phyloP scores from a whole-genome alignment of 2,888 invertebrate species.

The Noctua comes region DNA sequence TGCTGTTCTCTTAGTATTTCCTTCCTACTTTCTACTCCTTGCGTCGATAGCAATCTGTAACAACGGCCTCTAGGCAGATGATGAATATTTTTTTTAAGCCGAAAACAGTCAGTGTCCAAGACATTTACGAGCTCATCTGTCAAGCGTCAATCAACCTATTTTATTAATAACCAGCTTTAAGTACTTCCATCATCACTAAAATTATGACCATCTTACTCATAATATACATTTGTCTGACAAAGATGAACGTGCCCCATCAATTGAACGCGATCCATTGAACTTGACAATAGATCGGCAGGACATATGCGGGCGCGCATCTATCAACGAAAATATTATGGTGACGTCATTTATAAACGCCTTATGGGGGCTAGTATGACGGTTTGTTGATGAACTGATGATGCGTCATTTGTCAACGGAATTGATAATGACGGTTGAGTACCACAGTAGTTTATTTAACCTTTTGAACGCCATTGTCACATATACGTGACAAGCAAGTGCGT shows the following conservation, averaged over 20 bases:
- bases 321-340: slow-evolving; percentile 53
- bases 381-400: slow-evolving; percentile 35
- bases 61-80: no score
- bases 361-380: neutral
- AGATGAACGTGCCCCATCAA: slow-evolving; percentile 44
- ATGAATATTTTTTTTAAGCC: no score
- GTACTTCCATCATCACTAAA: slow-evolving; percentile 11
- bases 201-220: neutral
- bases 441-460: neutral
- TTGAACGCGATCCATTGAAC: slow-evolving; percentile 28
- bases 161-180: neutral
- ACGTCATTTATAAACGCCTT: slow-evolving; percentile 38
- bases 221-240: slow-evolving; percentile 7
- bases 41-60: no score
- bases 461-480: no score
- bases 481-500: no score
- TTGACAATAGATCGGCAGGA: slow-evolving; percentile 34
- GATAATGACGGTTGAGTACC: slow-evolving; percentile 1
- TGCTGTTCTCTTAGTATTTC: no score
- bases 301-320: slow-evolving; percentile 56
- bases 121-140: neutral
- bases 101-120: neutral
- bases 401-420: slow-evolving; percentile 34
- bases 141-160: neutral
- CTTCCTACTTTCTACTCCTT: no score